Evolutionary conservation across 2,888 invertebrate genomes (phyloP), one percentile per base, ranked within the genome.

Genomic region (Andrena praecox): DNA sequence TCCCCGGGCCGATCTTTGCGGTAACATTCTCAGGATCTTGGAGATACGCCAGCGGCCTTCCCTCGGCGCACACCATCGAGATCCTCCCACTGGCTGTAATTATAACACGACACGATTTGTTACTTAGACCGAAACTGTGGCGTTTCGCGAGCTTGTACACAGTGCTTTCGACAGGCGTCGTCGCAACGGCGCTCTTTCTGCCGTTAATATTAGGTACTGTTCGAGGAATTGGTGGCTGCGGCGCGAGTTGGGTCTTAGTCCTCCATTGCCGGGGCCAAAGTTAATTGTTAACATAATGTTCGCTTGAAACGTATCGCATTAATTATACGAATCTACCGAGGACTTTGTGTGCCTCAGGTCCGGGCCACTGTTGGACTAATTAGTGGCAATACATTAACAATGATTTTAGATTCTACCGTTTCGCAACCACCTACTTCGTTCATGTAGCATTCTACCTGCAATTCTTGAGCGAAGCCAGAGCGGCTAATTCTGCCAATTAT

Each of bases 11-110:
- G 79, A 79, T 82, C 77, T 64, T 80, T 63, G 71, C 62, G 52
- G 35, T 66, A 67, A 74, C 87, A 84, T 88, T 77, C 72, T 85
- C 76, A 80, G 84, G 84, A 85, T 82, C 75, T 79, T 74, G 85
- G 69, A 86, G 79, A 67, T 76, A 72, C 87, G 83, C 85, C 83
- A 85, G 60, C 75, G 31, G 62, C 69, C 71, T 72, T 74, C 52
- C 48, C 60, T 69, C 67, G 29, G 16, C 60, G 70, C 73, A 70
- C 75, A 66, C 33, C 74, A 73, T 82, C 76, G 59, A 60, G 64
- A 35, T 72, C 33, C 50, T 35, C 50, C 31, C 69, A 59, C 42
- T n/a, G 48, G 5, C 84, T 86, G 80, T 72, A 81, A 77, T 86
- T 84, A 86, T 72, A 68, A 72, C 77, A 77, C 80, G 75, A 84